Conservation (phyloP, 2,797 vertebrate genomes). For the Acropternis orthonyx region DNA sequence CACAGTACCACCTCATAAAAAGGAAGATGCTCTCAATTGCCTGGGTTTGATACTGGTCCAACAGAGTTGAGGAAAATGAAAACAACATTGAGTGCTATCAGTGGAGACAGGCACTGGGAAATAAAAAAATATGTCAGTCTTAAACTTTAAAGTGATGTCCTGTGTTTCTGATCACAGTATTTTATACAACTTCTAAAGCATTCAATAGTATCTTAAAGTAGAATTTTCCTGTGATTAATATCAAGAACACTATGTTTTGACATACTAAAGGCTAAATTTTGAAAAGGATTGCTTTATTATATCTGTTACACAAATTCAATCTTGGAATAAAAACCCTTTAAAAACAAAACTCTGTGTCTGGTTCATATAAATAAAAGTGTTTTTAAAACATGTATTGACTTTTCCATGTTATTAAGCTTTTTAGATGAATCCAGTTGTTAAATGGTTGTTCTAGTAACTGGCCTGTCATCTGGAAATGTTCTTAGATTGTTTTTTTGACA, state of each 20-base stretch:
- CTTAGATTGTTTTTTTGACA: constrained; percentile 72
- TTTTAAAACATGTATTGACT: constrained; percentile 53
- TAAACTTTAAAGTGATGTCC: neutral
- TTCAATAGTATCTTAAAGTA: neutral
- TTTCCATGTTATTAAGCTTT: constrained; percentile 57
- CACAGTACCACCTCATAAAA: neutral
- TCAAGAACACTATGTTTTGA: neutral
- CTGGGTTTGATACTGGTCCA: neutral
- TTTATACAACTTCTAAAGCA: neutral
- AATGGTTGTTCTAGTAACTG: constrained; percentile 67
- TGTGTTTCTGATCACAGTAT: neutral
- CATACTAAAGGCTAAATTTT: neutral
- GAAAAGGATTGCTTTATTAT: neutral
- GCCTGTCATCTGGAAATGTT: constrained; percentile 58
- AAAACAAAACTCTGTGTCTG: neutral
- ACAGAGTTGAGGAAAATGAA: neutral
- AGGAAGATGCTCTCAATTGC: neutral
- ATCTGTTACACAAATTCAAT: neutral
- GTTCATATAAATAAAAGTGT: constrained; percentile 43
- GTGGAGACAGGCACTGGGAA: neutral
- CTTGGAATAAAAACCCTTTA: neutral
- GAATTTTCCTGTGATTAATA: neutral
- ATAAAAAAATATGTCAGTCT: neutral
- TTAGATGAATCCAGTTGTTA: constrained; percentile 53
- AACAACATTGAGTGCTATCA: neutral